Percentiles rank a stretch among this genome's conserved stretches.
These are phyloP conservation scores for Corythaeola cristata DNA, from an alignment of 2,113 vertebrate genomes.

Conservation along the genomic window DNA sequence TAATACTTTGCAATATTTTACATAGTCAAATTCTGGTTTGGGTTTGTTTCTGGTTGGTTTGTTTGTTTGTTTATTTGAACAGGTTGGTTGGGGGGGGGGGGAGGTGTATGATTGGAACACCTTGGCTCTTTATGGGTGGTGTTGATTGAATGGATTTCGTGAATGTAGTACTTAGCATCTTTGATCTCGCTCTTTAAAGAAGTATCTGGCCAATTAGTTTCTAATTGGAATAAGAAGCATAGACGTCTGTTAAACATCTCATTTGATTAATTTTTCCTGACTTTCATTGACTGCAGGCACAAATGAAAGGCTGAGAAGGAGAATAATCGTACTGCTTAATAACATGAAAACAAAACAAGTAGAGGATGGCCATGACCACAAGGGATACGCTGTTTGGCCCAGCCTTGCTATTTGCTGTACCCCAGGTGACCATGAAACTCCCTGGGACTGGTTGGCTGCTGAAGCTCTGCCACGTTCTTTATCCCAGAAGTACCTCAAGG, in stretches of 20 bases:
- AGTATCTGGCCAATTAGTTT: not conserved
- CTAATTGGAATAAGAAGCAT: not conserved
- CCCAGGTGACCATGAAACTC: not conserved
- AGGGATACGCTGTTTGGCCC: not conserved
- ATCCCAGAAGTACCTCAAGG: not conserved
- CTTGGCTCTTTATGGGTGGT: not conserved
- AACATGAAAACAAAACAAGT: not conserved
- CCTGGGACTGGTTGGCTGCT: not conserved
- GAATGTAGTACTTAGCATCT: not conserved
- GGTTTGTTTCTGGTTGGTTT: not conserved
- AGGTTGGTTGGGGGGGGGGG: not conserved
- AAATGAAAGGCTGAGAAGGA: not conserved
- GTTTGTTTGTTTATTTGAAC: not conserved
- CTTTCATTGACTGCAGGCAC: not conserved
- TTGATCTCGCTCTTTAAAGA: not conserved
- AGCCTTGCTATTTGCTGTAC: not conserved
- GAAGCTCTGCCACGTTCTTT: not conserved
- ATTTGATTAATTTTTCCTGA: slow-evolving; percentile 5
- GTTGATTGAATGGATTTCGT: not conserved
- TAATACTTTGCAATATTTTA: not conserved
- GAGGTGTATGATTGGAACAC: not conserved
- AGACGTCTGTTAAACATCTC: not conserved
- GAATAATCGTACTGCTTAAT: not conserved
- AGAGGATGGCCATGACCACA: not conserved
- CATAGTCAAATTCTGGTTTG: not conserved